Evolutionary conservation across 2,797 vertebrate species (phyloP).

Genomic region (Salmo trutta): DNA sequence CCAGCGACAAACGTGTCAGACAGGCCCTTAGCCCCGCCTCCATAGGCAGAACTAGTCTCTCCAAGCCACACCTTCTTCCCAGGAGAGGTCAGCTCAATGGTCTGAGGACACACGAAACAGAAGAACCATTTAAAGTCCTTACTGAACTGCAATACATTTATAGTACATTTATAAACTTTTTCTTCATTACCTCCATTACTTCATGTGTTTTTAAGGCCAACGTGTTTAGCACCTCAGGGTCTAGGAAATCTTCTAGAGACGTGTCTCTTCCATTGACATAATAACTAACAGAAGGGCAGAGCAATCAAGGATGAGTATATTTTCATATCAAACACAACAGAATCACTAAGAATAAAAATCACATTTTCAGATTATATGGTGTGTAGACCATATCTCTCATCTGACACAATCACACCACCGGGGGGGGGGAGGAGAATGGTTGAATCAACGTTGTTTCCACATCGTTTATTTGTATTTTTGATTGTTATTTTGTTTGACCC

Average conservation of each 20-base stretch:
- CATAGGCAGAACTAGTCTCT: conserved; percentile 92
- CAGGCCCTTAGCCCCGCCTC: conserved; percentile 84
- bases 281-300: conserved; percentile 75
- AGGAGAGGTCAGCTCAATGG: conserved; percentile 61
- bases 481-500: too few relatives aligned
- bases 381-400: background rate
- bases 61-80: conserved; percentile 89
- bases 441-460: too few relatives aligned
- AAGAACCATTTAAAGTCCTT: background rate
- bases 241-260: conserved; percentile 86
- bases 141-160: background rate
- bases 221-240: conserved; percentile 83
- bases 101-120: conserved; percentile 46
- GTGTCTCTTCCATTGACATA: conserved; percentile 88
- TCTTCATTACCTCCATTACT: conserved; percentile 78
- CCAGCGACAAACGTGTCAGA: conserved; percentile 89
- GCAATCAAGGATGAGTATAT: background rate
- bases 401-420: too few relatives aligned
- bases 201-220: conserved; percentile 73
- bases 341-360: background rate
- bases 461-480: too few relatives aligned
- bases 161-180: background rate
- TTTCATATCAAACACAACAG: background rate
- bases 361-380: background rate
- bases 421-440: too few relatives aligned